Evolutionary conservation across 2,797 vertebrate genomes (phyloP).

Genomic region (Atherinosoma microstoma): DNA sequence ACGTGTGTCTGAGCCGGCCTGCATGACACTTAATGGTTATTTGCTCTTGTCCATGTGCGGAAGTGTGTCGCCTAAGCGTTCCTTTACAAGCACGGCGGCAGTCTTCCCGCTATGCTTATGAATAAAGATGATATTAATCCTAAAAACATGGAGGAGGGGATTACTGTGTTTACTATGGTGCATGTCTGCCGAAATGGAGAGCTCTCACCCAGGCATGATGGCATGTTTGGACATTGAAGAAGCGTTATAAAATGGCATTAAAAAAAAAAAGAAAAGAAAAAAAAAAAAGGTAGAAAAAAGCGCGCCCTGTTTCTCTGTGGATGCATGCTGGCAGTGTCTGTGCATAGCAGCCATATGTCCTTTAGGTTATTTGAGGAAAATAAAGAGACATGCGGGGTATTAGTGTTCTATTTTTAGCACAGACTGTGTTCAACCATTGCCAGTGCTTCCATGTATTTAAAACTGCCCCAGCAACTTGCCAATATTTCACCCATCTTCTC

Average conservation of each 20-base stretch:
- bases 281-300: background rate
- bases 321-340: conserved; percentile 16
- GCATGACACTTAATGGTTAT: conserved; percentile 33
- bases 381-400: conserved; percentile 34
- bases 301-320: conserved; percentile 10
- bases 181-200: conserved; percentile 49
- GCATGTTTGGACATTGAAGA: conserved; percentile 51
- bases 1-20: conserved; percentile 36
- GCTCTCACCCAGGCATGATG: conserved; percentile 44
- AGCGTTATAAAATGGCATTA: conserved; percentile 39
- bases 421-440: conserved; percentile 13
- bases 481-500: conserved; percentile 55
- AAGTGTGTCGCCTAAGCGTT: conserved; percentile 25
- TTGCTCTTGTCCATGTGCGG: conserved; percentile 17
- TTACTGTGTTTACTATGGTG: conserved; percentile 65
- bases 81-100: conserved; percentile 36
- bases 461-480: conserved; percentile 51
- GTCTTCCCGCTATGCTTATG: conserved; percentile 57
- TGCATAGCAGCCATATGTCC: conserved; percentile 44
- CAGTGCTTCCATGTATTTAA: conserved; percentile 44
- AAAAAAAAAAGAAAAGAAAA: background rate
- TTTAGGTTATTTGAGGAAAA: conserved; percentile 48
- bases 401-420: conserved; percentile 66
- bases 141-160: conserved; percentile 72
- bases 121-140: conserved; percentile 80